A percentile compares a stretch with the other conserved stretches of the same genome.
phyloP scores from a whole-genome alignment of 2,113 vertebrate species.

The Condylura cristata region DNA sequence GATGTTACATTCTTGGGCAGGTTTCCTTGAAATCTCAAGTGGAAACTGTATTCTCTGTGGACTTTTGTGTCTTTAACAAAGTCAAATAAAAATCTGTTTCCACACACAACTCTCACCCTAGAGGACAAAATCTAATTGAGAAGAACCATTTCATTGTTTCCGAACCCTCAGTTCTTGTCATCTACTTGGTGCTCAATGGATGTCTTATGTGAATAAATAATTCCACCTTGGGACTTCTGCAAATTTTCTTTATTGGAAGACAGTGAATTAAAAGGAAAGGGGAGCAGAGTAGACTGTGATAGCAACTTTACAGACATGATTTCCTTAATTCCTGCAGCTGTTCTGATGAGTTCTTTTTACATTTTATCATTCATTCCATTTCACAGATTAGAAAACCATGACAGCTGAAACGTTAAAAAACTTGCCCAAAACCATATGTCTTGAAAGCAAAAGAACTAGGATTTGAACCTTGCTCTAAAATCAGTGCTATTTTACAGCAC shows the following conservation, averaged over 20 bases:
- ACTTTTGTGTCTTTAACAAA: neutral
- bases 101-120: neutral
- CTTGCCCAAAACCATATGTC: neutral
- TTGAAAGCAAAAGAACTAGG: neutral
- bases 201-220: neutral
- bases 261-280: neutral
- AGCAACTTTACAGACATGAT: neutral
- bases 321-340: neutral
- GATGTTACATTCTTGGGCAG: neutral
- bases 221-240: neutral
- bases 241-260: neutral
- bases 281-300: neutral
- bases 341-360: neutral
- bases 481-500: neutral
- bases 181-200: neutral
- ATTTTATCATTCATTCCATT: conserved; percentile 26
- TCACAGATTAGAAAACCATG: neutral
- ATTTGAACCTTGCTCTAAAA: neutral
- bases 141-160: neutral
- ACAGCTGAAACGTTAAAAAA: neutral
- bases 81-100: neutral
- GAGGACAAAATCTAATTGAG: neutral
- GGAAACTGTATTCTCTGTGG: neutral
- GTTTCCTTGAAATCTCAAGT: conserved; percentile 27
- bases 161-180: neutral